A percentile compares a stretch with the other conserved stretches of the same genome.
These are phyloP conservation scores for Telmatochromis brachygnathus DNA, from an alignment of 2,113 vertebrate genomes.

Conservation along the genomic window DNA sequence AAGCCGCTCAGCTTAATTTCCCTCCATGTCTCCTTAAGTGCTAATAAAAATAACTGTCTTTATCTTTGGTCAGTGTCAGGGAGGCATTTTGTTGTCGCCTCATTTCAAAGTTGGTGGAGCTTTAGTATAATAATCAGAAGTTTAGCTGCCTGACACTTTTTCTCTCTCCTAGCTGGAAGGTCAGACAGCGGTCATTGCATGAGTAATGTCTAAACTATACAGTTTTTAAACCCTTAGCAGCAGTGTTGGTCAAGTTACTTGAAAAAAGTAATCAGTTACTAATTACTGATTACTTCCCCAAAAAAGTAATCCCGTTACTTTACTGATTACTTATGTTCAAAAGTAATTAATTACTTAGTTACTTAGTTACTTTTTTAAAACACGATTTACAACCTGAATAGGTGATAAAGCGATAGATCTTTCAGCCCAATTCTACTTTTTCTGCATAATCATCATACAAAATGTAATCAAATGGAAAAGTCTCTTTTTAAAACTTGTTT, in stretches of 20 bases:
- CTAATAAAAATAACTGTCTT: conserved; percentile 14
- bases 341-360: no score
- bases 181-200: background rate
- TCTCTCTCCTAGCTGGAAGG: background rate
- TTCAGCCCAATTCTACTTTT: no score
- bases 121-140: background rate
- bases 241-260: no score
- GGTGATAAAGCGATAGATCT: fast-evolving
- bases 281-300: no score
- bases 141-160: background rate
- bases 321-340: no score
- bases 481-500: no score
- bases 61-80: conserved; percentile 12
- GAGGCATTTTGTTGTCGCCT: background rate
- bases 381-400: no score
- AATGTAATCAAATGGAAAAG: no score
- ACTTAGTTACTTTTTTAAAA: no score
- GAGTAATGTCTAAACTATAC: background rate
- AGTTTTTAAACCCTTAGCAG: background rate
- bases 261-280: no score
- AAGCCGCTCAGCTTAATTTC: background rate
- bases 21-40: background rate
- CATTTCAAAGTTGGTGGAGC: background rate
- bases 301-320: fast-evolving
- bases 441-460: no score